A percentile compares a stretch with the other conserved stretches of the same genome.
Conservation (phyloP, 2,113 vertebrate species). For the Rattus norvegicus region GRCr8 NC_086022.1:17080001-17080500, state of each 20-base stretch:
- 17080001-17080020: conserved; percentile 61
- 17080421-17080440: neutral
- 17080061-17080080: conserved; percentile 74
- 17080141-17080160: conserved; percentile 69
- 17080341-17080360: conserved; percentile 49
- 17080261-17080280: neutral
- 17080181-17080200: conserved; percentile 53
- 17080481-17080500: neutral
- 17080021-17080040: conserved; percentile 78
- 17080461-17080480: neutral
- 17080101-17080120: conserved; percentile 63
- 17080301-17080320: neutral
- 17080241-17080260: neutral
- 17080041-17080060: conserved; percentile 44
- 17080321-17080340: conserved; percentile 54
- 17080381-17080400: conserved; percentile 40
- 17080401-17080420: conserved; percentile 65
- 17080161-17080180: neutral
- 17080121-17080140: conserved; percentile 66
- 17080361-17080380: conserved; percentile 31
- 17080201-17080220: neutral
- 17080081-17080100: conserved; percentile 67
- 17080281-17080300: neutral
- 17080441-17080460: neutral
- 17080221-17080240: conserved; percentile 26